phyloP scores from a whole-genome alignment of 2,113 vertebrate genomes.

The Chaetorhynchus papuensis region DNA sequence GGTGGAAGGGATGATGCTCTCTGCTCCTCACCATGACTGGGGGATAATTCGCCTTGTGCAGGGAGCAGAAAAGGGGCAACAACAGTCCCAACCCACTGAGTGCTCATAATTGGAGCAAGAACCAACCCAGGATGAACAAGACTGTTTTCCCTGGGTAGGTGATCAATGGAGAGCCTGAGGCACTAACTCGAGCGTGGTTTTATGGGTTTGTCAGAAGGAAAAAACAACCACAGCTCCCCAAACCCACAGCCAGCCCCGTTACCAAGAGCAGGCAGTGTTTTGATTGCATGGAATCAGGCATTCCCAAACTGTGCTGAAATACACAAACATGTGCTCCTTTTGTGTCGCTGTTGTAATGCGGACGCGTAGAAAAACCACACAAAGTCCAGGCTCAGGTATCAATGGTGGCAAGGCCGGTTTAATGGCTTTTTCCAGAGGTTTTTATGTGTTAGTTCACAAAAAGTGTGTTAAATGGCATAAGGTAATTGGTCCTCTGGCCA shows the following conservation, averaged over 20 bases:
- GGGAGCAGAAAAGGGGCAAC: neutral
- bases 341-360: neutral
- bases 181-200: neutral
- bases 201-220: neutral
- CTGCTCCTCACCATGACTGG: rapidly evolving
- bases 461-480: too few relatives aligned
- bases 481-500: too few relatives aligned
- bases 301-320: neutral
- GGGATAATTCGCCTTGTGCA: neutral
- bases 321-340: neutral
- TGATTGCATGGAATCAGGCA: neutral
- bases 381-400: too few relatives aligned
- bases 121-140: neutral
- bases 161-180: neutral
- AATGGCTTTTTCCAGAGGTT: too few relatives aligned
- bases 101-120: neutral
- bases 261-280: neutral
- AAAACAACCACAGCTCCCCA: neutral
- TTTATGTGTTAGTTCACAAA: too few relatives aligned
- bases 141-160: neutral
- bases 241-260: neutral
- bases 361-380: too few relatives aligned
- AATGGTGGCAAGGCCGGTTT: too few relatives aligned
- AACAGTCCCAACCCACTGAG: neutral
- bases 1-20: neutral